Conservation (phyloP, 2,888 invertebrate species). For the Noctua pronuba region DNA sequence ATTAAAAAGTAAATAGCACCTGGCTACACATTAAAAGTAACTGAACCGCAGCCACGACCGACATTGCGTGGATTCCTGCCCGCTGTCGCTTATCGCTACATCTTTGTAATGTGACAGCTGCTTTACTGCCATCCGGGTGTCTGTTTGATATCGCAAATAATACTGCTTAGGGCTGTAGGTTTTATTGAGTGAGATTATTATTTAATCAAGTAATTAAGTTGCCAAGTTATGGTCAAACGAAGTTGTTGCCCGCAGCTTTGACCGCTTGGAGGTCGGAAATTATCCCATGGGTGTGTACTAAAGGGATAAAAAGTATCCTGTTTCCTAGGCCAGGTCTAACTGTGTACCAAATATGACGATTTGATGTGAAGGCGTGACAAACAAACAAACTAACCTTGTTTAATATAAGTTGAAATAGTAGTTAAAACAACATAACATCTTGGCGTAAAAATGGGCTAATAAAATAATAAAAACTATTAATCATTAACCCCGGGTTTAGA, state of each 20-base stretch:
- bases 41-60: conserved; percentile 49
- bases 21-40: conserved; percentile 37
- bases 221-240: neutral
- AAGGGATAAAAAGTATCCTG: too few relatives aligned
- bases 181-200: neutral
- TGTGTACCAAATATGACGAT: too few relatives aligned
- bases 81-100: conserved; percentile 62
- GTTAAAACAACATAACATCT: too few relatives aligned
- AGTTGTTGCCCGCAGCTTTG: neutral
- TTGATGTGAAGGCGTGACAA: too few relatives aligned
- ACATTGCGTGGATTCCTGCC: conserved; percentile 37
- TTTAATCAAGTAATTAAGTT: neutral
- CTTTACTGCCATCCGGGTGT: conserved; percentile 54
- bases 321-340: too few relatives aligned
- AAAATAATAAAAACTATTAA: too few relatives aligned
- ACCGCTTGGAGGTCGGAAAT: neutral
- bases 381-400: too few relatives aligned
- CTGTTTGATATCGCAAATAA: conserved; percentile 47
- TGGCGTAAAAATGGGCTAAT: too few relatives aligned
- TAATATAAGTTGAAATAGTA: too few relatives aligned
- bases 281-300: neutral
- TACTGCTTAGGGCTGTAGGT: conserved; percentile 20
- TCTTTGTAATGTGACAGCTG: conserved; percentile 52
- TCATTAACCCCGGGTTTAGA: too few relatives aligned
- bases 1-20: conserved; percentile 47